phyloP scores from a whole-genome alignment of 2,797 vertebrate species.

The Jordanella pulchra region DNA sequence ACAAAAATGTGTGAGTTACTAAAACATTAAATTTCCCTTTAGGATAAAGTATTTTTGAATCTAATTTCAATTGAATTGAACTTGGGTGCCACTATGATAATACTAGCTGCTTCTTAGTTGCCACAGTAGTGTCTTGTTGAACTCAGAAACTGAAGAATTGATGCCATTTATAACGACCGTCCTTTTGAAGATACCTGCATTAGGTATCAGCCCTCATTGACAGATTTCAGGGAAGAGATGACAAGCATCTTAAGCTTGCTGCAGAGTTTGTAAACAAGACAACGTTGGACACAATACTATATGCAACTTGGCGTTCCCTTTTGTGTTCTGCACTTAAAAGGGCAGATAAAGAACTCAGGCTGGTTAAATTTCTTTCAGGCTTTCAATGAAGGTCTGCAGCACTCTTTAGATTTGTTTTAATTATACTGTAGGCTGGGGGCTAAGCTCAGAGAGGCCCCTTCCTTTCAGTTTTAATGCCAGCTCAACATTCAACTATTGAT shows the following conservation, averaged over 20 bases:
- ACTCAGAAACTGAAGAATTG: slow-evolving; percentile 33
- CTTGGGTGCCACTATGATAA: background rate
- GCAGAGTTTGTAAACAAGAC: slow-evolving; percentile 54
- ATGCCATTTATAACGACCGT: slow-evolving; percentile 34
- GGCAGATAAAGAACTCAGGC: slow-evolving; percentile 49
- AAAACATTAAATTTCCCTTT: too few relatives aligned
- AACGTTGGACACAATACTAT: slow-evolving; percentile 54
- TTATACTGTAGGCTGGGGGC: slow-evolving; percentile 51
- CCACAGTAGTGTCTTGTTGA: slow-evolving; percentile 8
- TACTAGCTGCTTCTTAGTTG: slow-evolving; percentile 17
- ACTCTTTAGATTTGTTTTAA: slow-evolving; percentile 67
- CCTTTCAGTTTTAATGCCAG: slow-evolving; percentile 52
- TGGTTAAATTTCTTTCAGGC: slow-evolving; percentile 55
- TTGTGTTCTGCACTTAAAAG: slow-evolving; percentile 43
- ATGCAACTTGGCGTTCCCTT: slow-evolving; percentile 55
- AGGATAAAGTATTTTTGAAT: too few relatives aligned
- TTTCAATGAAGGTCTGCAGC: slow-evolving; percentile 43
- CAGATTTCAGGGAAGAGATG: slow-evolving; percentile 60
- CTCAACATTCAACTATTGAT: slow-evolving; percentile 38
- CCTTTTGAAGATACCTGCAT: slow-evolving; percentile 31
- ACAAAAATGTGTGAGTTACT: too few relatives aligned
- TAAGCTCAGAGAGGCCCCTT: slow-evolving; percentile 50
- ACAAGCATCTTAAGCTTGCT: slow-evolving; percentile 61
- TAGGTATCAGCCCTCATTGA: slow-evolving; percentile 55
- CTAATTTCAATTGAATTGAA: too few relatives aligned